Percentiles rank a stretch among this genome's conserved stretches.
Evolutionary conservation across 2,888 invertebrate species (phyloP).

Genomic region (Drosophila meridionalis): DNA sequence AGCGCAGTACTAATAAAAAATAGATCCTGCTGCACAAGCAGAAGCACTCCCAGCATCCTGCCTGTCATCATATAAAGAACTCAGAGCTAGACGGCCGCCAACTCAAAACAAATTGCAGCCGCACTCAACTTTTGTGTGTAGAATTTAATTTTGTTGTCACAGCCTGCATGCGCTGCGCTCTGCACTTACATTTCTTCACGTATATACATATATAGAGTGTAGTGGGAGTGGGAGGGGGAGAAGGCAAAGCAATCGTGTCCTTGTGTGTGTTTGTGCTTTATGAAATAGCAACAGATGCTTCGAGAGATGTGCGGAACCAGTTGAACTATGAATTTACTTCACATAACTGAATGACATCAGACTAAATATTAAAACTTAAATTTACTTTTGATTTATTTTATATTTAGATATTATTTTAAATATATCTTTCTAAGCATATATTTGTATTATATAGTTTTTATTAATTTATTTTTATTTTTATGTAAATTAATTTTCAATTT

Average conservation of each 20-base stretch:
- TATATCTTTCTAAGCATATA: too few species aligned
- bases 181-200: slow-evolving; percentile 34
- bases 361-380: too few species aligned
- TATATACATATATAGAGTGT: neutral
- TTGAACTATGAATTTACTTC: slow-evolving; percentile 6
- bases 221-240: neutral
- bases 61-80: slow-evolving; percentile 33
- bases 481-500: too few species aligned
- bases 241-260: neutral
- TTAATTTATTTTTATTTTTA: too few species aligned
- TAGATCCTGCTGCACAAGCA: slow-evolving; percentile 32
- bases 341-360: neutral
- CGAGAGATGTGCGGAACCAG: slow-evolving; percentile 16
- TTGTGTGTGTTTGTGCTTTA: neutral
- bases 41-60: slow-evolving; percentile 38
- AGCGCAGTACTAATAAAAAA: slow-evolving; percentile 59
- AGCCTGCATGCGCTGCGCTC: slow-evolving; percentile 16
- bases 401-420: too few species aligned
- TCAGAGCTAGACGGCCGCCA: slow-evolving; percentile 34
- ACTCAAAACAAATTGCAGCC: slow-evolving; percentile 61
- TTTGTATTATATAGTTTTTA: too few species aligned
- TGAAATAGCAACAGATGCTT: slow-evolving; percentile 28
- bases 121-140: slow-evolving; percentile 46
- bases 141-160: slow-evolving; percentile 64
- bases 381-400: too few species aligned